Conservation (phyloP, 2,113 vertebrate species). For the Danionella cerebrum region DNA sequence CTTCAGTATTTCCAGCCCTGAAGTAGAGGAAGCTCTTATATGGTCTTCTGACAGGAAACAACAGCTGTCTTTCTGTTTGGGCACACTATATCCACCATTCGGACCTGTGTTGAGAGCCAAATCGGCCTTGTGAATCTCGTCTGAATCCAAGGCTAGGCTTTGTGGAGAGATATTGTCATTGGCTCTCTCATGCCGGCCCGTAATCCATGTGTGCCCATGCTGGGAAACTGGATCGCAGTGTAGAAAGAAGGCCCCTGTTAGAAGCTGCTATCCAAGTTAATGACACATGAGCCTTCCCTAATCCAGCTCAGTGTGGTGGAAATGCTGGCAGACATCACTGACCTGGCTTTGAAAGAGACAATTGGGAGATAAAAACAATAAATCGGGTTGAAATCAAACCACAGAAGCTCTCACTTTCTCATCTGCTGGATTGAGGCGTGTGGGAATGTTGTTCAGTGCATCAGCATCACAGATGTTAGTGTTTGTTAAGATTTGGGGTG, state of each 20-base stretch:
- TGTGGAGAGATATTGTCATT: conserved; percentile 42
- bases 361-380: conserved; percentile 40
- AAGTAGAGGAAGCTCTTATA: conserved; percentile 48
- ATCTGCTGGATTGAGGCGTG: conserved; percentile 34
- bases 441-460: conserved; percentile 9
- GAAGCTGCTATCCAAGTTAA: conserved; percentile 63
- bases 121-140: conserved; percentile 15
- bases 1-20: conserved; percentile 14
- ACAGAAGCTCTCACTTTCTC: conserved; percentile 19
- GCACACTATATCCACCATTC: conserved; percentile 39
- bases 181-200: conserved; percentile 32
- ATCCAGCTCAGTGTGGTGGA: conserved; percentile 44
- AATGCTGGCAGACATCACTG: conserved; percentile 30
- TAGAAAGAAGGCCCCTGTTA: conserved; percentile 55
- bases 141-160: conserved; percentile 25
- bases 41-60: conserved; percentile 50
- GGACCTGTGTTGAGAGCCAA: conserved; percentile 18
- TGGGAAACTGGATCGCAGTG: conserved; percentile 60
- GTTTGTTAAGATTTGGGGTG: too few relatives aligned
- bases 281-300: conserved; percentile 56
- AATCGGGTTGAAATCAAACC: conserved; percentile 51
- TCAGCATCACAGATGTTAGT: neutral
- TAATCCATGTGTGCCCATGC: conserved; percentile 47
- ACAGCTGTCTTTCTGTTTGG: conserved; percentile 56
- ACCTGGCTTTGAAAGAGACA: conserved; percentile 33